phyloP scores from a whole-genome alignment of 1,140 invertebrate species.

The Trachymyrmex cornetzi region DNA sequence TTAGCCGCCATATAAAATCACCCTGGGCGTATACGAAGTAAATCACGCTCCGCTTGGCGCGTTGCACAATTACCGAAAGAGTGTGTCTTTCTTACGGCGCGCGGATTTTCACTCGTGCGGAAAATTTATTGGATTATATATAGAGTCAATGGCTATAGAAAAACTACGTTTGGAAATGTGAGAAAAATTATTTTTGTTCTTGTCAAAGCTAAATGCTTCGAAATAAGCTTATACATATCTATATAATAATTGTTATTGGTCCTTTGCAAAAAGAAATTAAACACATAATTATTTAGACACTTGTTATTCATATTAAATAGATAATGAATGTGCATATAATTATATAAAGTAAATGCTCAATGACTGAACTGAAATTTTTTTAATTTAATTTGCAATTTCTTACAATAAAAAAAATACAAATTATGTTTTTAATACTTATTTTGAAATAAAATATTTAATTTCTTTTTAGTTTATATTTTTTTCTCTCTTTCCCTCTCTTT shows the following conservation, averaged over 20 bases:
- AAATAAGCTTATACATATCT: background rate
- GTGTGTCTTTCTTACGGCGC: slow-evolving; percentile 54
- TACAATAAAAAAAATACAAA: too few relatives aligned
- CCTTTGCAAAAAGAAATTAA: background rate
- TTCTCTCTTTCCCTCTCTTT: too few relatives aligned
- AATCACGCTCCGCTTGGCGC: slow-evolving; percentile 56
- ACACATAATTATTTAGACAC: background rate
- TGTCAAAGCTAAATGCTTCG: background rate
- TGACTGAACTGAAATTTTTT: too few relatives aligned
- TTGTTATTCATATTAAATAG: background rate
- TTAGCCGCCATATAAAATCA: slow-evolving; percentile 50
- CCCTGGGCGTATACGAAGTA: slow-evolving; percentile 37
- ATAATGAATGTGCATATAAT: background rate
- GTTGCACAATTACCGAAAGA: slow-evolving; percentile 60
- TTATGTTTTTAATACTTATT: too few relatives aligned
- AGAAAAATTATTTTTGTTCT: slow-evolving; percentile 48
- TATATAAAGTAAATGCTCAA: background rate
- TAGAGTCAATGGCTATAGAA: slow-evolving; percentile 22
- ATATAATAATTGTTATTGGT: background rate
- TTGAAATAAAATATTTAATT: too few relatives aligned
- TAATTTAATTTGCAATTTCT: too few relatives aligned
- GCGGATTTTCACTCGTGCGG: slow-evolving; percentile 51
- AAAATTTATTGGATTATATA: slow-evolving; percentile 65
- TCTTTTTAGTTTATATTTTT: too few relatives aligned
- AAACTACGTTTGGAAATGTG: slow-evolving; percentile 30